phyloP scores from a whole-genome alignment of 2,888 invertebrate species.

The Callimorpha dominula region DNA sequence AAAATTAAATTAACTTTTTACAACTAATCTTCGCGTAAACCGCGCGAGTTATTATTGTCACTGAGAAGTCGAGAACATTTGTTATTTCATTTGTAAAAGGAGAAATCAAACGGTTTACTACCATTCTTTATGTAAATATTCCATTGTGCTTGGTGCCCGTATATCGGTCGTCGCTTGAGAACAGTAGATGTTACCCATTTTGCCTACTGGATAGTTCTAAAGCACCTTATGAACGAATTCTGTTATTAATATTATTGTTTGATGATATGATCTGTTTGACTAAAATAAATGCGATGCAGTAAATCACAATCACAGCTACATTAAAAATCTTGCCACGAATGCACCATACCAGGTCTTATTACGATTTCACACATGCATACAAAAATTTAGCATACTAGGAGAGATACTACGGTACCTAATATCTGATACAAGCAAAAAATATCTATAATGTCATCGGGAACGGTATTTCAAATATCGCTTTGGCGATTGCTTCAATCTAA shows the following conservation, averaged over 20 bases:
- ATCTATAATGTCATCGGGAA: too few species aligned
- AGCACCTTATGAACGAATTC: background rate
- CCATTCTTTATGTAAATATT: conserved; percentile 65
- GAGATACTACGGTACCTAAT: background rate
- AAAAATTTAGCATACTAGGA: background rate
- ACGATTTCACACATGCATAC: background rate
- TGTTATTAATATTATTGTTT: conserved; percentile 22
- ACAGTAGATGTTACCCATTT: conserved; percentile 35
- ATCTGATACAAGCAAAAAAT: too few species aligned
- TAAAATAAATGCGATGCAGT: background rate
- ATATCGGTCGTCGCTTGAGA: conserved; percentile 44
- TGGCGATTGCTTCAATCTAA: too few species aligned
- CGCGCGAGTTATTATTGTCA: conserved; percentile 55
- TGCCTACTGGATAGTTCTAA: conserved; percentile 11
- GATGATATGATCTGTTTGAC: conserved; percentile 28
- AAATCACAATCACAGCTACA: background rate
- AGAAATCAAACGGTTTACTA: conserved; percentile 62
- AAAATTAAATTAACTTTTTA: conserved; percentile 60
- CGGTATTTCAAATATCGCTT: too few species aligned
- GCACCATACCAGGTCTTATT: background rate
- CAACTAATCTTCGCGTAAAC: conserved; percentile 45
- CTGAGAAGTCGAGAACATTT: conserved; percentile 55
- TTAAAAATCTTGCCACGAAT: too few species aligned
- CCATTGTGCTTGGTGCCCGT: conserved; percentile 56
- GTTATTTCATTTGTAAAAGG: conserved; percentile 62